These are phyloP conservation scores for Polydesmus complanatus DNA, from an alignment of 2,888 invertebrate genomes.

Conservation along the genomic window DNA sequence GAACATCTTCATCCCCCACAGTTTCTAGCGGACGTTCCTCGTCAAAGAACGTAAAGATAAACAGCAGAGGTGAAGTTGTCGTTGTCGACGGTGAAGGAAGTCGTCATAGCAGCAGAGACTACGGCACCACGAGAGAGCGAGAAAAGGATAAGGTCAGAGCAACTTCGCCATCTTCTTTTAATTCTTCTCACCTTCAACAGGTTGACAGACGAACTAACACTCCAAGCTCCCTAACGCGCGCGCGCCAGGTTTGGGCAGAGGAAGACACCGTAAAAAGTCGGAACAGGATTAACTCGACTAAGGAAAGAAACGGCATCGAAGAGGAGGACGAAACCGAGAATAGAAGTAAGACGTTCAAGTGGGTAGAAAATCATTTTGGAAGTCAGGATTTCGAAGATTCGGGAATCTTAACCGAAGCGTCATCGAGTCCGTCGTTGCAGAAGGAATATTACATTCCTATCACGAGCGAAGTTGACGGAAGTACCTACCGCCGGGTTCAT, in stretches of 20 bases:
- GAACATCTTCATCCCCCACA: neutral
- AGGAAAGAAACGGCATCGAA: neutral
- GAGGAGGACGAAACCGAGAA: constrained; percentile 1
- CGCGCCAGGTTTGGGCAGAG: neutral
- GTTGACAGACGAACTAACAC: too few relatives aligned
- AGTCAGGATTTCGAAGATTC: constrained; percentile 12
- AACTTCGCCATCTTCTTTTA: neutral
- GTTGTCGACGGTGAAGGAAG: neutral
- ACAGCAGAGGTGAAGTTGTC: neutral
- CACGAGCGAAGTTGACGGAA: neutral
- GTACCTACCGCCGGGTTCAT: neutral
- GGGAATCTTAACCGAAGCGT: neutral
- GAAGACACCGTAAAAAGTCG: neutral
- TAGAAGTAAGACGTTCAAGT: constrained; percentile 7
- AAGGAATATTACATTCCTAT: neutral
- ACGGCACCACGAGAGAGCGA: neutral
- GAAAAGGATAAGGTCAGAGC: neutral
- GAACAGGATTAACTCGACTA: neutral
- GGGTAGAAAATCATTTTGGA: constrained; percentile 15
- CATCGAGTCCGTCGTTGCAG: neutral
- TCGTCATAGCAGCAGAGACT: neutral
- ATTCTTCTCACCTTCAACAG: neutral
- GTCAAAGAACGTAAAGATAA: neutral
- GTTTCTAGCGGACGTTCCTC: neutral
- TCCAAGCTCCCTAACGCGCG: neutral